Base-by-base conservation (phyloP, 2,888 invertebrate genomes). In the Caradrina kadenii region DNA sequence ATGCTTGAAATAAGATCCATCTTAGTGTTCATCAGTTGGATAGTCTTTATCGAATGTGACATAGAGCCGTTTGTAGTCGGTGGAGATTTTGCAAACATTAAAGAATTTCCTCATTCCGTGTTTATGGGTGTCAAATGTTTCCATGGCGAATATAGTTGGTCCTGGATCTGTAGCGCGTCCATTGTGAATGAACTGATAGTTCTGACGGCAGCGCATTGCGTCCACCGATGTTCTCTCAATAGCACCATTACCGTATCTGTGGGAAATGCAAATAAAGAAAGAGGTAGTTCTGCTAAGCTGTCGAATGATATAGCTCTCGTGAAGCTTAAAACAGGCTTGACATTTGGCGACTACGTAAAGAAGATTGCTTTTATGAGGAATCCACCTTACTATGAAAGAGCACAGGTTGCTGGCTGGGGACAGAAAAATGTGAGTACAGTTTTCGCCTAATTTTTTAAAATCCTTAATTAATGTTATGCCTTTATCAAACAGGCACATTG, bases 331-430 rank as follows among this genome's bases (percentile, higher is more conserved):
- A 62, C 7, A 0, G 1, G 22, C 2, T 7, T 88, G 1, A n/a
- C 1, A 15, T 79, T 88, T 6, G 52, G 62, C 0, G 0, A 8
- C 0, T 69, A 21, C 0, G 66, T 86, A 0, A 71, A 81, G 42
- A 70, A 88, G 7, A 61, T 88, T 2, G 76, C 78, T 6, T 2
- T 89, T 0, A 69, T 85, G 83, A 39, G n/a, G 11, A 3, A 54
- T 0, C 87, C 84, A 2, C 85, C 85, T 1, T 55, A 66, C 0
- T 0, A 6, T 1, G 63, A 75, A 13, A 26, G 0, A 6, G 86
- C 80, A 0, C 31, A 60, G 1, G 5, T 88, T 0, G 85, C 89
- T 50, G 88, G 88, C 6, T 89, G 89, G 76, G 76, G 76, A 50
- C 0, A 35, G 1, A 39, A 1, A 1, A 0, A 63, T 21, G 77